Evolutionary conservation across 2,888 invertebrate species (phyloP).

Genomic region (Parnassius orleans): DNA sequence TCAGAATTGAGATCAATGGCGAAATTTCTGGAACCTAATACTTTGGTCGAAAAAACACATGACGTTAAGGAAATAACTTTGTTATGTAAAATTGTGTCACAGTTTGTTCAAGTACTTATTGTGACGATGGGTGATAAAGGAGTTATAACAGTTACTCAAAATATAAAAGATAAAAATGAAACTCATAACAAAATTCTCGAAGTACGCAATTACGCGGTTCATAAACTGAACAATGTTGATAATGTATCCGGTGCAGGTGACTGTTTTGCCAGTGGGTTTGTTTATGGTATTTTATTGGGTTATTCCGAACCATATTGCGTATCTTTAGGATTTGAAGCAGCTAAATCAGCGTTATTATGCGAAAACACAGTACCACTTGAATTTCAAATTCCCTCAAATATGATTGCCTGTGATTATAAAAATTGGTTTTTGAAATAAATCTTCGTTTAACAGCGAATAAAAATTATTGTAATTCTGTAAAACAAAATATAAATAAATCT

Average conservation of each 20-base stretch:
- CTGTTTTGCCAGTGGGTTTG: slow-evolving; percentile 86
- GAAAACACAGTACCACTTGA: slow-evolving; percentile 80
- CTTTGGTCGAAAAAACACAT: slow-evolving; percentile 35
- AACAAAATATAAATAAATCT: too few relatives aligned
- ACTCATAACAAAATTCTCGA: slow-evolving; percentile 29
- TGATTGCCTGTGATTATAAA: neutral
- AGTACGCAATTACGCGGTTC: slow-evolving; percentile 59
- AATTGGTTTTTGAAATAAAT: neutral
- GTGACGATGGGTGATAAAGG: slow-evolving; percentile 84
- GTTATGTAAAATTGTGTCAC: slow-evolving; percentile 61
- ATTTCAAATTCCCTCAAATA: slow-evolving; percentile 34
- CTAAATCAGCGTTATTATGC: slow-evolving; percentile 80
- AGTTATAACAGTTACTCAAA: slow-evolving; percentile 66
- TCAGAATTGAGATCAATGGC: slow-evolving; percentile 87
- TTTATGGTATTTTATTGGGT: slow-evolving; percentile 81
- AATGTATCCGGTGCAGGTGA: slow-evolving; percentile 94
- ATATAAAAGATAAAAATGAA: slow-evolving; percentile 39
- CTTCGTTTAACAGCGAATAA: too few relatives aligned
- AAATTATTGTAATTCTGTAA: too few relatives aligned
- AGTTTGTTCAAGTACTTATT: slow-evolving; percentile 78
- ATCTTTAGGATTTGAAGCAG: slow-evolving; percentile 82
- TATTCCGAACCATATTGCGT: slow-evolving; percentile 81
- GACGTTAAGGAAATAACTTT: slow-evolving; percentile 49
- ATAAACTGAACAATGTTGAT: slow-evolving; percentile 67
- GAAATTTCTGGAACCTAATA: slow-evolving; percentile 57